phyloP scores from a whole-genome alignment of 2,113 vertebrate species.

The Chrysemys picta region DNA sequence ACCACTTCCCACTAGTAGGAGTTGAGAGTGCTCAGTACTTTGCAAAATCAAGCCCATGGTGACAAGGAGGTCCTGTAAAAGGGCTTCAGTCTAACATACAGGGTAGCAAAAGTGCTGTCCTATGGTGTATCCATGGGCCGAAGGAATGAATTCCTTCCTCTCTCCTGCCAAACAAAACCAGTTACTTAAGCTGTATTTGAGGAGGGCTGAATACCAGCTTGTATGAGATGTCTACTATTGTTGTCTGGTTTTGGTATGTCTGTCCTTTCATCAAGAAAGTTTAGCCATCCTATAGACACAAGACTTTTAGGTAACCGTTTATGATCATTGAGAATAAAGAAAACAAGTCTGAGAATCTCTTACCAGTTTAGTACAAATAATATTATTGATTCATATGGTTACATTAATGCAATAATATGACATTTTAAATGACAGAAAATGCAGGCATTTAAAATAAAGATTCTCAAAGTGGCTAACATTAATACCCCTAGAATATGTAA shows the following conservation, averaged over 20 bases:
- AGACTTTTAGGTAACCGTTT: rapidly evolving
- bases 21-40: neutral
- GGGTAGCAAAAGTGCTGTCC: neutral
- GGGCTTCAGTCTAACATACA: neutral
- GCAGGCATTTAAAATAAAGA: neutral
- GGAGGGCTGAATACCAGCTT: constrained; percentile 30
- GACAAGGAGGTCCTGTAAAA: neutral
- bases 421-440: neutral
- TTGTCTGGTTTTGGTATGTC: constrained; percentile 18
- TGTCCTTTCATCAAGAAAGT: neutral
- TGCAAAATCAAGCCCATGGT: neutral
- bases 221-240: constrained; percentile 6
- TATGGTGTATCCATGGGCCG: neutral
- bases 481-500: neutral
- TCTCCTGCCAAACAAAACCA: neutral
- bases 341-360: neutral
- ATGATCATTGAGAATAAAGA: neutral
- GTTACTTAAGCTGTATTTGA: constrained; percentile 47
- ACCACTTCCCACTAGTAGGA: neutral
- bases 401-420: neutral
- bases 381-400: neutral
- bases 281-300: neutral
- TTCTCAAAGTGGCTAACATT: neutral
- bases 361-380: neutral
- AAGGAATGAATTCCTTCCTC: neutral